Percentiles rank a stretch among this genome's conserved stretches.
Conservation (phyloP, 2,888 invertebrate genomes). For the Lamproptera curius region DNA sequence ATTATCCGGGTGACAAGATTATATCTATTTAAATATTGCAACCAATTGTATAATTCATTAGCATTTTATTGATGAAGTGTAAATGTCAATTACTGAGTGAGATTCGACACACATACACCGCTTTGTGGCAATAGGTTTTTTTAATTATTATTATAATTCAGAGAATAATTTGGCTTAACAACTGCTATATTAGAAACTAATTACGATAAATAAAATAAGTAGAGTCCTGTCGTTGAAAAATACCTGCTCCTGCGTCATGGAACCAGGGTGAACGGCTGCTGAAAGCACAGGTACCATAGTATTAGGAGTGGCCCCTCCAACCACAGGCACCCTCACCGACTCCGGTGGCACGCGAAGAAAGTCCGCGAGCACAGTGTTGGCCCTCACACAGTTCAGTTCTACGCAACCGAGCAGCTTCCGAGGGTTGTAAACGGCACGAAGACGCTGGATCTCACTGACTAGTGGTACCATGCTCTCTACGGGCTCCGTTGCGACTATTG, state of each 20-base stretch:
- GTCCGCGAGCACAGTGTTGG: conserved; percentile 84
- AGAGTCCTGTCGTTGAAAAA: neutral
- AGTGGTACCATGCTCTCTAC: conserved; percentile 86
- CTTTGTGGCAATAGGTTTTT: no score
- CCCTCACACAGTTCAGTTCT: conserved; percentile 83
- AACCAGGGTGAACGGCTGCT: conserved; percentile 76
- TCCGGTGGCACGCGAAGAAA: conserved; percentile 79
- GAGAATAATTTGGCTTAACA: no score
- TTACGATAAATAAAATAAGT: no score
- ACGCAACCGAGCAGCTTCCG: conserved; percentile 80
- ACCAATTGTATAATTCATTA: no score
- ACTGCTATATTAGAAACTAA: no score
- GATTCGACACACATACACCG: no score
- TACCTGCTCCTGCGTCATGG: conserved; percentile 66
- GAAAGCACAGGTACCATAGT: conserved; percentile 86
- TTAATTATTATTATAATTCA: no score
- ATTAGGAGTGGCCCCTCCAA: conserved; percentile 83
- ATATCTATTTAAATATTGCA: no score
- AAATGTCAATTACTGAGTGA: no score
- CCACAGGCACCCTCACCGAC: conserved; percentile 81
- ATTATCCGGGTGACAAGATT: no score
- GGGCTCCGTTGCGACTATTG: conserved; percentile 69
- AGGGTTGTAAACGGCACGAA: conserved; percentile 56
- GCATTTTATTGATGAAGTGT: no score
- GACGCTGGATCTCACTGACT: conserved; percentile 82